Base-by-base conservation (phyloP, 2,797 vertebrate species). In the Periophthalmus magnuspinnatus region DNA sequence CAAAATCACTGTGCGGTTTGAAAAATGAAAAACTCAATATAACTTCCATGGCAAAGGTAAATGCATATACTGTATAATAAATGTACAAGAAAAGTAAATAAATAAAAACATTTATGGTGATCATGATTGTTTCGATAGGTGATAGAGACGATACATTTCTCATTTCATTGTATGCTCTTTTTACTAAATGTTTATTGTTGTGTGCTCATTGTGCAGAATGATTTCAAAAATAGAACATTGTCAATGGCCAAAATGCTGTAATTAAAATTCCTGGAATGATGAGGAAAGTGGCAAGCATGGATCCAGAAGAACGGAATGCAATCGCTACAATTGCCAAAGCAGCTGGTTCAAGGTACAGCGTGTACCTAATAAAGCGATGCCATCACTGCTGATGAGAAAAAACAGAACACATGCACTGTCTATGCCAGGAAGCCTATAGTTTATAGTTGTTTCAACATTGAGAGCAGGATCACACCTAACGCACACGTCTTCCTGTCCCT, bases 1-100 rank as follows among this genome's bases (percentile, higher is more conserved):
- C 41, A 74, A 73, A 82, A 52, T 21, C 78, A 52, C 22, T 55
- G 13, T 64, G 6, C 79, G 54, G 32, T 32, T 63, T 38, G 75
- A 64, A 9, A 4, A 36, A 47, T 14, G 5, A 69, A 21, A 70
- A 70, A 13, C 5, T 32, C 14, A 58, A 71, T 72, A 66, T 63
- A 0, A 68, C 19, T 13, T 13, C 38, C 14, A 45, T 45, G 57
- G 14, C 54, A 24, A 52, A 52, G 50, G 19, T 52, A 9, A 52
- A 52, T 21, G 19, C 7, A 9, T 45, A 14, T 45, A 45, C 41
- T 14, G 14, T 45, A 14, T 16, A 45, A 45, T 45, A 45, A 7
- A 45, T 45, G 41, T 45, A 45, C 41, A 14, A 45, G 13, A 45
- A 45, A 45, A 45, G 38, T 41, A 41, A 38, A 41, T 41, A 45